Base-by-base conservation (phyloP, 1,140 invertebrate species). In the Cyclina sinensis region DNA sequence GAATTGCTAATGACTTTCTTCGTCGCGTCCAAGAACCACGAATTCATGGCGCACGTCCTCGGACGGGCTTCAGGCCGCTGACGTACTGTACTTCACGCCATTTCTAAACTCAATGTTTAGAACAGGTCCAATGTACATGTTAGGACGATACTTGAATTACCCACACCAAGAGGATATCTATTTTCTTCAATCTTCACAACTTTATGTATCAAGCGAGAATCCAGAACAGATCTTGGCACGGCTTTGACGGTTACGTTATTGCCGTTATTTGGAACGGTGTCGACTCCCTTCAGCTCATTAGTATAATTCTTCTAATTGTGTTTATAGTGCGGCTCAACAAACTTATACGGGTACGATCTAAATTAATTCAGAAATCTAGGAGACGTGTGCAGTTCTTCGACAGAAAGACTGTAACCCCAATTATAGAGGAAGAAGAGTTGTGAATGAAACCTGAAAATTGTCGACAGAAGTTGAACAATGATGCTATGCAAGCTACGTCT, bases 121-220 rank as follows among this genome's bases (percentile, higher is more conserved):
- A 39, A 87, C 85, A 3, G 85, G 85, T n/a, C 85, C 85, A 5
- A 87, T 87, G 85, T 87, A 78, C 30, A 59, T 87, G 74, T 62
- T 87, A 1, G 85, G 85, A 51, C 30, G 85, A 24, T 87, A 87
- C 70, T 39, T 87, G 24, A 87, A 87, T 30, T 87, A 87, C 46
- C 73, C 74, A 1, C 85, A 87, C 48, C 57, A 87, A 51, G 85
- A 87, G 9, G 85, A 87, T 14, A 46, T 87, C 12, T 87, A 78
- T 37, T 59, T 87, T n/a, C 21, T 87, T 3, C 85, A 76, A 21
- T 51, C 32, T 18, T 79, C 85, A 27, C 73, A 51, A 16, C 30
- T 87, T 5, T 87, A 87, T 30, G 51, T 87, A 27, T 54, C 37
- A 11, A 80, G 43, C 14, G 70, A 76, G n/a, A 51, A 51, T 24